Percentiles rank a stretch among this genome's conserved stretches.
phyloP scores from a whole-genome alignment of 2,888 invertebrate species.

The Celastrina argiolus region DNA sequence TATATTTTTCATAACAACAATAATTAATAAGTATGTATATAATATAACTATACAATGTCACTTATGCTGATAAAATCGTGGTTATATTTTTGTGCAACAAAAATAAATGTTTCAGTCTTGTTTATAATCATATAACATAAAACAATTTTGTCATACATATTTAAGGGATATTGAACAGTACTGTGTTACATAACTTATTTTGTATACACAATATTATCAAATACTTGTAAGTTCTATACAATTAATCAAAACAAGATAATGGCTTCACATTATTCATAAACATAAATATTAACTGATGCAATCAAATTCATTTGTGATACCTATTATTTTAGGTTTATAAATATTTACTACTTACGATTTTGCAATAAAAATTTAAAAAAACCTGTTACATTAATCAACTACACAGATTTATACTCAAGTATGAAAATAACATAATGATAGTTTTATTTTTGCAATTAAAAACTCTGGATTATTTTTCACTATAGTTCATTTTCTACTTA shows the following conservation, averaged over 20 bases:
- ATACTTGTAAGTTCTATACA: neutral
- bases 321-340: too few relatives aligned
- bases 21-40: neutral
- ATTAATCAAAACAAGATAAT: constrained; percentile 7
- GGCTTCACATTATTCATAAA: neutral
- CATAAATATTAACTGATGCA: constrained; percentile 2
- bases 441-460: neutral
- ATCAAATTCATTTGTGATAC: neutral
- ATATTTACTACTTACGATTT: too few relatives aligned
- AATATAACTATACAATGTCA: neutral
- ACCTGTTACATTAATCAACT: neutral
- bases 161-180: neutral
- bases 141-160: neutral
- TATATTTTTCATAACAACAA: constrained; percentile 1
- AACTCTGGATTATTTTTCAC: neutral
- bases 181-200: neutral
- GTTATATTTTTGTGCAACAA: constrained; percentile 7
- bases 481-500: neutral
- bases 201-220: neutral
- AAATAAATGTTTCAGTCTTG: constrained; percentile 11
- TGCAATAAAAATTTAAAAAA: neutral
- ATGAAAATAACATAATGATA: neutral
- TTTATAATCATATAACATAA: neutral
- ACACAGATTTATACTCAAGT: neutral
- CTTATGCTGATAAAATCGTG: neutral